phyloP scores from a whole-genome alignment of 2,797 vertebrate species.

The Anniella stebbinsi region DNA sequence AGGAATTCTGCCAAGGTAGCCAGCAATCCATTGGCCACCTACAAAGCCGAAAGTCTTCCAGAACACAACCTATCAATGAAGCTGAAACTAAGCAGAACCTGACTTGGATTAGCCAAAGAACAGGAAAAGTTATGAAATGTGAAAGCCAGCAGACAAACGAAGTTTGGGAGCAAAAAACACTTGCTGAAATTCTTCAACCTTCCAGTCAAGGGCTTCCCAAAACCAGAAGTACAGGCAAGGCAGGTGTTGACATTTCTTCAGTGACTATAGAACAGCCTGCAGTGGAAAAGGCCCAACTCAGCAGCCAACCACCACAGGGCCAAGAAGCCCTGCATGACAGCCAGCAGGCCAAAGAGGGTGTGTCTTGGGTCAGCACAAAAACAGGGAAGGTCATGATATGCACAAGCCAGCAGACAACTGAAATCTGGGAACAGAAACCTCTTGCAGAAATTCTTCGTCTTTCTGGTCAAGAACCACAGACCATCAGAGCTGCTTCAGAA shows the following conservation, averaged over 20 bases:
- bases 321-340: neutral
- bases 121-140: constrained; percentile 23
- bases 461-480: neutral
- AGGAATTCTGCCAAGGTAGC: neutral
- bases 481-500: neutral
- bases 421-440: neutral
- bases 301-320: neutral
- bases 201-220: neutral
- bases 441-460: neutral
- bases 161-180: constrained; percentile 24
- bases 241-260: neutral
- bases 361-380: constrained; percentile 8
- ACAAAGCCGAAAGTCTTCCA: neutral
- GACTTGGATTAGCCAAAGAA: constrained; percentile 30
- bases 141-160: constrained; percentile 37
- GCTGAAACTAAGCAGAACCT: neutral
- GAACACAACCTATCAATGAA: neutral
- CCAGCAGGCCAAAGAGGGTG: neutral
- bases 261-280: neutral
- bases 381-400: neutral
- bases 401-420: constrained; percentile 9
- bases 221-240: neutral
- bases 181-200: constrained; percentile 13
- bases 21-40: neutral
- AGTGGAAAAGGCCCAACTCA: neutral